Conservation (phyloP, 2,113 vertebrate genomes). For the Pseudorasbora parva region DNA sequence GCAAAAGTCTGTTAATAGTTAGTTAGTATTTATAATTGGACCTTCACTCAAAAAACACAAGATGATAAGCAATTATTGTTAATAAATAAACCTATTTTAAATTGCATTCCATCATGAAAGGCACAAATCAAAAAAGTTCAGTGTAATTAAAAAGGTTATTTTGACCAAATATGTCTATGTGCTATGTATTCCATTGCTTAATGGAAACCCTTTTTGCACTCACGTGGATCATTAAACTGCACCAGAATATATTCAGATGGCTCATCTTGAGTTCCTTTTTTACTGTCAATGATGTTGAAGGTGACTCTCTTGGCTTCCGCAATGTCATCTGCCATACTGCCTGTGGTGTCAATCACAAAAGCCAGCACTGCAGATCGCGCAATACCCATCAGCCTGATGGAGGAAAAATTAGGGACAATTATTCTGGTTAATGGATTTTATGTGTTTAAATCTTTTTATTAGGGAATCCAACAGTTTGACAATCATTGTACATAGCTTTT, state of each 20-base stretch:
- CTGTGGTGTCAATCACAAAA: constrained; percentile 79
- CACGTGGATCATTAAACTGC: constrained; percentile 77
- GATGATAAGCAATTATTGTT: background rate
- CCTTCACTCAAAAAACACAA: background rate
- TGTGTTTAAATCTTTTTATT: too few species aligned
- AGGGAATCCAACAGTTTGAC: too few species aligned
- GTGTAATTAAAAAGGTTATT: background rate
- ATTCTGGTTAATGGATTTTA: background rate
- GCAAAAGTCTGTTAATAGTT: too few species aligned
- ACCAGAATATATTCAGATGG: constrained; percentile 79
- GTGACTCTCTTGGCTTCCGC: constrained; percentile 57
- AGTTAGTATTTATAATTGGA: too few species aligned
- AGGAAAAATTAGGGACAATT: background rate
- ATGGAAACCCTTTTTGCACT: background rate
- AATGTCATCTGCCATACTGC: constrained; percentile 75
- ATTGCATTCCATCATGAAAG: background rate
- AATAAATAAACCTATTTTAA: background rate
- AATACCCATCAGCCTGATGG: constrained; percentile 74
- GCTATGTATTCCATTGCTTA: background rate
- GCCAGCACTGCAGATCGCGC: constrained; percentile 72
- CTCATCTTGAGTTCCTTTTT: constrained; percentile 74
- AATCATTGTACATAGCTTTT: too few species aligned
- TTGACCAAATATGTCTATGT: background rate
- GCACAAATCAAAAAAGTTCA: background rate
- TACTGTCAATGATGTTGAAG: constrained; percentile 70